A percentile compares a stretch with the other conserved stretches of the same genome.
These are phyloP conservation scores for Malaclemys terrapin DNA, from an alignment of 2,113 vertebrate genomes.

Conservation along the genomic window DNA sequence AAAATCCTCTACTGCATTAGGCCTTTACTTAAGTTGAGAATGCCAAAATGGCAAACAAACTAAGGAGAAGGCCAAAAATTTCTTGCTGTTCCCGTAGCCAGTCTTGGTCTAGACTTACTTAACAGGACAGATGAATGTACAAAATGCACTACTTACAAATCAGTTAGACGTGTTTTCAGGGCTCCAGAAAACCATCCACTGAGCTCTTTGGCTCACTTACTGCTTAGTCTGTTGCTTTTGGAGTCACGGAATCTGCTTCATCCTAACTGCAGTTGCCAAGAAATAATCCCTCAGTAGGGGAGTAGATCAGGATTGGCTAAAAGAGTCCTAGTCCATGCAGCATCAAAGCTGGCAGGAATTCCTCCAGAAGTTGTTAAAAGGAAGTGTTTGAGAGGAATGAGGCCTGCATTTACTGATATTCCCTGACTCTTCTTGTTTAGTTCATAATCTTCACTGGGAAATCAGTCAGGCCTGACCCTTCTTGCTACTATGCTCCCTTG, in stretches of 20 bases:
- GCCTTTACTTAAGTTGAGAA: neutral
- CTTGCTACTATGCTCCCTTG: neutral
- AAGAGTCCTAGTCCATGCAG: neutral
- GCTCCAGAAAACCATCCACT: neutral
- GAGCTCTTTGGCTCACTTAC: neutral
- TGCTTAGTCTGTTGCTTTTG: neutral
- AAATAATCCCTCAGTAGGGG: neutral
- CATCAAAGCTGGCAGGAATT: neutral
- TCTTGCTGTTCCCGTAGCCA: neutral
- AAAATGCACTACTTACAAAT: neutral
- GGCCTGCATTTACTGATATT: neutral
- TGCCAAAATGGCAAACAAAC: neutral
- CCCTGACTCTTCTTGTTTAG: neutral
- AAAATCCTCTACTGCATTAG: neutral
- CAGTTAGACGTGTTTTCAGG: neutral
- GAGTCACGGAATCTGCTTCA: neutral
- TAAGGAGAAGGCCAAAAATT: neutral
- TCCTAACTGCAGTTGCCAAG: neutral
- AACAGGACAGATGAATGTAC: neutral
- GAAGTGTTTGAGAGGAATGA: neutral
- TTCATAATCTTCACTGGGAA: neutral
- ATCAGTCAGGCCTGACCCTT: neutral
- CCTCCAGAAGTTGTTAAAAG: neutral
- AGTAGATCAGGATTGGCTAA: neutral
- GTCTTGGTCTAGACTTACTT: neutral